Evolutionary conservation across 2,888 invertebrate genomes (phyloP), one percentile per base, ranked within the genome.

Genomic region (Drosophila differens): DNA sequence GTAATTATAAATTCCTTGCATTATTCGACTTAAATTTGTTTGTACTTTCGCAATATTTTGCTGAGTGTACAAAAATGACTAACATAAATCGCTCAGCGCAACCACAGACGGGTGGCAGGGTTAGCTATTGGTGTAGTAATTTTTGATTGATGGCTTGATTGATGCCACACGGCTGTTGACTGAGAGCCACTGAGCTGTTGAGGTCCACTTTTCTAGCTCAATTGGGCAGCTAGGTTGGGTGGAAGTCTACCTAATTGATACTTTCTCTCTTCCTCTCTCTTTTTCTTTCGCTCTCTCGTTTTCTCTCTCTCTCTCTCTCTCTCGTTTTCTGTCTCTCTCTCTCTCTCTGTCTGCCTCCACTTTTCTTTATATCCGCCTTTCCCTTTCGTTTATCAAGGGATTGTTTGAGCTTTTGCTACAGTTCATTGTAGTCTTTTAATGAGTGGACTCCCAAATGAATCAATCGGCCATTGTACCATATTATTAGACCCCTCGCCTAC

Each of bases 61-160:
- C 47, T 37, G 28, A 57, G 39, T 57, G 57, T 28, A 39, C 57
- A 55, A 54, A 69, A 63, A 55, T 61, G 69, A 66, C 71, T 66
- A 63, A 73, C 70, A 66, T 55, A 73, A 79, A 80, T 84, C 81
- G 90, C 87, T 76, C 69, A 65, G 53, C 49, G 28, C 55, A 57
- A 57, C 37, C 19, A 14, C 6, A 28, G 55, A 7, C 25, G n/a
- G 65, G 25, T 16, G 22, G 30, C 16, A 19, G 32, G 58, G 52
- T 25, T 16, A 9, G 35, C 22, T 10, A 32, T 53, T 53, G 33
- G 54, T 54, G 30, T 49, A 30, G n/a, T 39, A 25, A 64, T 55
- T 57, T 66, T 80, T 88, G 86, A 85, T 90, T 90, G 85, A 85
- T 90, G 69, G 76, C 79, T 71, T 72, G 87, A 86, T 86, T 77